These are phyloP conservation scores for Mobula birostris DNA, from an alignment of 2,113 vertebrate genomes.

Conservation along the genomic window DNA sequence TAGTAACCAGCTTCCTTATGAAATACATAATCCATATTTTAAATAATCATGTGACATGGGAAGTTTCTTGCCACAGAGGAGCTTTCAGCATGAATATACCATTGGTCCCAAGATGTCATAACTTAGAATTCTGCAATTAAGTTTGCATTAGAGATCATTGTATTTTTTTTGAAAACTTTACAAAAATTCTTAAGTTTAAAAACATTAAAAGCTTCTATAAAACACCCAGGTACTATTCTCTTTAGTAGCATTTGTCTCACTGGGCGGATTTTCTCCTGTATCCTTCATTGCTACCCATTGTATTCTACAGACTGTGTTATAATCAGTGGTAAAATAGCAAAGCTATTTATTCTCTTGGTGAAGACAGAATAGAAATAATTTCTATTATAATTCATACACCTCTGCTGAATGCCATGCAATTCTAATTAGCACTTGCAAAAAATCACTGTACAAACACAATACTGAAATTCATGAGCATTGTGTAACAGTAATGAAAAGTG, in stretches of 20 bases:
- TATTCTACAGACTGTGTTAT: background rate
- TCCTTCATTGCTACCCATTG: background rate
- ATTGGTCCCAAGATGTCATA: background rate
- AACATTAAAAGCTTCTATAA: background rate
- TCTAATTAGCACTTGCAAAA: background rate
- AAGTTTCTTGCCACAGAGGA: background rate
- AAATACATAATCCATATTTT: background rate
- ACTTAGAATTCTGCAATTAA: background rate
- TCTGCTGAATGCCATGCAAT: background rate
- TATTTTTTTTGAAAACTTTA: background rate
- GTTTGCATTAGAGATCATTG: background rate
- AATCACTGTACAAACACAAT: background rate
- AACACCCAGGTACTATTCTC: background rate
- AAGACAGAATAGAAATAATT: background rate
- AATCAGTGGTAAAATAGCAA: background rate
- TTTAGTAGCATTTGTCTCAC: background rate
- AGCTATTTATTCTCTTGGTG: background rate
- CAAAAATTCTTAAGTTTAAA: background rate
- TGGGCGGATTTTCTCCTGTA: background rate
- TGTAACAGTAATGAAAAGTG: background rate
- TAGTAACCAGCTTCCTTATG: background rate
- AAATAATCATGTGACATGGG: background rate
- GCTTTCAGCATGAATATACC: background rate
- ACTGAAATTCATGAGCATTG: background rate
- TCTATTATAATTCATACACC: background rate